Conservation (phyloP, 2,888 invertebrate genomes). For the Drosophila algonquin region DNA sequence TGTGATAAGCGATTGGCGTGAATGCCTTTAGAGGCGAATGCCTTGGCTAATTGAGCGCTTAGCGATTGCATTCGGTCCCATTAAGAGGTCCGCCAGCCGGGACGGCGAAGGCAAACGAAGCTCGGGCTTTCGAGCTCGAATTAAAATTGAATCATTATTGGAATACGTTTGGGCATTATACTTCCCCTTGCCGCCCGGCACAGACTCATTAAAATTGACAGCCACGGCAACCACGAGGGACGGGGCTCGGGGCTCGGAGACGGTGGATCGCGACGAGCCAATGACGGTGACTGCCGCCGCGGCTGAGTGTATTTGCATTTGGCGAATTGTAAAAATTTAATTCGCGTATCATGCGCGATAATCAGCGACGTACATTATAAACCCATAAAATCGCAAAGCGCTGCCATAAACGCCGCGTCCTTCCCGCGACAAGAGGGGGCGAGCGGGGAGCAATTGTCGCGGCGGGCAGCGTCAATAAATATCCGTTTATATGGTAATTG, state of each 20-base stretch:
- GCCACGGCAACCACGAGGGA: slow-evolving; percentile 17
- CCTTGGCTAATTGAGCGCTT: slow-evolving; percentile 68
- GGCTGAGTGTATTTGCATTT: slow-evolving; percentile 64
- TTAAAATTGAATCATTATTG: slow-evolving; percentile 81
- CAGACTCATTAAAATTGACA: slow-evolving; percentile 68
- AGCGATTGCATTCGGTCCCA: slow-evolving; percentile 67
- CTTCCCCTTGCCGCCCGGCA: slow-evolving; percentile 15
- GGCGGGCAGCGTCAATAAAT: slow-evolving; percentile 70
- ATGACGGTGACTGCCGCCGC: slow-evolving; percentile 7
- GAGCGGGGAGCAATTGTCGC: slow-evolving; percentile 64
- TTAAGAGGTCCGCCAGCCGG: slow-evolving; percentile 41
- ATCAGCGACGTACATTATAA: slow-evolving; percentile 79
- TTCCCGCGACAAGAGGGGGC: slow-evolving; percentile 1
- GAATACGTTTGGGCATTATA: slow-evolving; percentile 62
- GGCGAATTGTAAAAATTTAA: slow-evolving; percentile 78
- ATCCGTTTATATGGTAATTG: slow-evolving; percentile 77
- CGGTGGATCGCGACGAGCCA: slow-evolving; percentile 28
- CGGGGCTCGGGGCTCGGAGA: not conserved
- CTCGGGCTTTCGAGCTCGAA: slow-evolving; percentile 57
- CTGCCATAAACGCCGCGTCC: slow-evolving; percentile 73
- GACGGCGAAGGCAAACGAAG: slow-evolving; percentile 54
- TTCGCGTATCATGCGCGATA: slow-evolving; percentile 79
- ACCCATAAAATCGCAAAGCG: slow-evolving; percentile 77
- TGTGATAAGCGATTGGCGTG: slow-evolving; percentile 45
- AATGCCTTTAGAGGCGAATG: slow-evolving; percentile 44